Evolutionary conservation across 2,888 invertebrate species (phyloP).

Genomic region (Epicampocera succincta): DNA sequence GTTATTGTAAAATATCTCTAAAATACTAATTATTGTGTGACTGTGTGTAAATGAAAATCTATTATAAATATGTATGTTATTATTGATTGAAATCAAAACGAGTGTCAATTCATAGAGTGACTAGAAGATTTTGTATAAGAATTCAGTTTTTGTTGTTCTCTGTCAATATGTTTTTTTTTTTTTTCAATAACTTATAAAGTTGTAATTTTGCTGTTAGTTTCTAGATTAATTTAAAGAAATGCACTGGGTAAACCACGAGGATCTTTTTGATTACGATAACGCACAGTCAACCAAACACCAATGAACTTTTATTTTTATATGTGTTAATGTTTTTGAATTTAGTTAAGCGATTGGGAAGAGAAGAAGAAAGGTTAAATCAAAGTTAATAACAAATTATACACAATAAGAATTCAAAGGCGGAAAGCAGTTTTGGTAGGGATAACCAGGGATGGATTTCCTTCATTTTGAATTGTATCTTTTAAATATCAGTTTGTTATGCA

Average conservation of each 20-base stretch:
- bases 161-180: conserved; percentile 24
- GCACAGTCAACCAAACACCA: conserved; percentile 92
- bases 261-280: conserved; percentile 99
- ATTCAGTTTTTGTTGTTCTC: conserved; percentile 49
- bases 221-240: conserved; percentile 88
- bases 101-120: conserved; percentile 38
- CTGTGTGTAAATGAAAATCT: conserved; percentile 43
- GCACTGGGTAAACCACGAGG: conserved; percentile 98
- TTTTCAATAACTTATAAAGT: conserved; percentile 30
- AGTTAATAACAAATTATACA: not conserved
- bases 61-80: not conserved
- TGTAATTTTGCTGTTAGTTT: not conserved
- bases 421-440: not conserved
- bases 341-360: conserved; percentile 15
- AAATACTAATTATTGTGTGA: conserved; percentile 57
- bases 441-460: too few species aligned
- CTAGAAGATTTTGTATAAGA: conserved; percentile 34
- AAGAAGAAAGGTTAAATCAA: not conserved
- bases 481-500: not conserved
- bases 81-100: not conserved
- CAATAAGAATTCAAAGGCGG: too few species aligned
- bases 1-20: conserved; percentile 58
- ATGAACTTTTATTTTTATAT: conserved; percentile 87
- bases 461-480: not conserved
- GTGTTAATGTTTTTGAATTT: not conserved